Base-by-base conservation (phyloP, 2,113 vertebrate species). In the Thunnus maccoyii region DNA sequence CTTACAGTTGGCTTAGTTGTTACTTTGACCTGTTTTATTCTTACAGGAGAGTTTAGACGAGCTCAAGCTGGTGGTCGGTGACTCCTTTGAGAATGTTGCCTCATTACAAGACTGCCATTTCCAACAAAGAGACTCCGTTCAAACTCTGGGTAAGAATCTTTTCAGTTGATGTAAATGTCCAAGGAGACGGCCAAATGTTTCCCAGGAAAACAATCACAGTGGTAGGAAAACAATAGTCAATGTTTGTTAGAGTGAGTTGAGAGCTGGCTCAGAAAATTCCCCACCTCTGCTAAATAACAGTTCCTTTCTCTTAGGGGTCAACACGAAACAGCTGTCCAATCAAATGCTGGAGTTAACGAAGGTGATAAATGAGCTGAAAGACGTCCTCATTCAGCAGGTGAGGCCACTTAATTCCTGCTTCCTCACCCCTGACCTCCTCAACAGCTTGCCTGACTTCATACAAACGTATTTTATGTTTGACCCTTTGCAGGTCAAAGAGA, bases 311-410 rank as follows among this genome's bases (percentile, higher is more conserved):
- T 36, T 60, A 98, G 97, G 97, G 85, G 96, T 98, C 86, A 97
- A 97, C 93, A 98, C 97, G 44, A 97, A 97, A 81, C 98, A 98
- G 85, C 95, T 99, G 81, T 94, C 99, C 85, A 96, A 94, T 92
- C 98, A 99, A 89, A 98, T 99, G 96, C 86, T 97, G 90, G 97
- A 99, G 63, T 95, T 99, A 81, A 99, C 98, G 46, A 97, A 98
- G 85, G 94, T 99, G 57, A 94, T 99, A 83, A 96, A 95, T 82
- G 98, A 99, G 80, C 96, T 99, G 89, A 99, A 98, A 90, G 98
- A 99, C 56, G 96, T 99, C 84, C 96, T 99, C 77, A 96, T 97
- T 92, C 97, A 99, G 84, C 98, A 99, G 98, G 98, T 99, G 95
- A 90, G 27, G 20, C 50, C 62, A n/a, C 64, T 86, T 46, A 16